These are phyloP conservation scores for Lissocephala sabroskyi DNA, from an alignment of 2,888 invertebrate species.

Conservation along the genomic window DNA sequence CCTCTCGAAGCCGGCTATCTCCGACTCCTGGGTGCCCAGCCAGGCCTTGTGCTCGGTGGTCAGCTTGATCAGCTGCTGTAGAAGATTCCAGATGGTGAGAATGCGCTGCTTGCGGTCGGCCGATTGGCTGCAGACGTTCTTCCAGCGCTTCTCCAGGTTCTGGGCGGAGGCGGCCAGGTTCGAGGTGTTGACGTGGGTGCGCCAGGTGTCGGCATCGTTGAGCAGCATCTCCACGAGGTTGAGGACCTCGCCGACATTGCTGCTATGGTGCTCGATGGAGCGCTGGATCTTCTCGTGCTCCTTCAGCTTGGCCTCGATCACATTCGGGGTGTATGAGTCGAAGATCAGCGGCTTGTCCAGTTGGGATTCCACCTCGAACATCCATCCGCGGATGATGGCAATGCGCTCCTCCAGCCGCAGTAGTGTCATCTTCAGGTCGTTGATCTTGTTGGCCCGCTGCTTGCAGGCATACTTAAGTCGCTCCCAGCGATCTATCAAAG, in stretches of 20 bases:
- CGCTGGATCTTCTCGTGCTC: conserved; percentile 84
- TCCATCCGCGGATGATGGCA: conserved; percentile 80
- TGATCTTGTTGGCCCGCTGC: conserved; percentile 80
- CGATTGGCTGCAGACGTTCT: conserved; percentile 81
- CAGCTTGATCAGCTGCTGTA: conserved; percentile 76
- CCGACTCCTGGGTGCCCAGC: conserved; percentile 77
- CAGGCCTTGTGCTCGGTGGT: conserved; percentile 77
- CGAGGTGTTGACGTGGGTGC: conserved; percentile 81
- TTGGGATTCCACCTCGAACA: conserved; percentile 81
- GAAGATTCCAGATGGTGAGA: conserved; percentile 76
- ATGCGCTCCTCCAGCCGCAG: conserved; percentile 81
- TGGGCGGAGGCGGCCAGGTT: conserved; percentile 79
- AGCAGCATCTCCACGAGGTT: conserved; percentile 85
- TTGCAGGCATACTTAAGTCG: conserved; percentile 78
- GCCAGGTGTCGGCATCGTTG: conserved; percentile 82
- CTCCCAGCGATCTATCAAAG: conserved; percentile 80
- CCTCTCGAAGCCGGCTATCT: conserved; percentile 76
- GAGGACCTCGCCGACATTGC: conserved; percentile 83
- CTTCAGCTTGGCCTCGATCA: conserved; percentile 79
- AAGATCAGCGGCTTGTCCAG: conserved; percentile 80
- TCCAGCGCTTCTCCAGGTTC: conserved; percentile 86
- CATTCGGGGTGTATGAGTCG: conserved; percentile 78
- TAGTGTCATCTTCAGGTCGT: conserved; percentile 81
- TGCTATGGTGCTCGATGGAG: conserved; percentile 83
- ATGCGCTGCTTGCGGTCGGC: conserved; percentile 82